A percentile compares a stretch with the other conserved stretches of the same genome.
These are phyloP conservation scores for Sebastiscus tertius DNA, from an alignment of 2,797 vertebrate genomes.

Conservation along the genomic window DNA sequence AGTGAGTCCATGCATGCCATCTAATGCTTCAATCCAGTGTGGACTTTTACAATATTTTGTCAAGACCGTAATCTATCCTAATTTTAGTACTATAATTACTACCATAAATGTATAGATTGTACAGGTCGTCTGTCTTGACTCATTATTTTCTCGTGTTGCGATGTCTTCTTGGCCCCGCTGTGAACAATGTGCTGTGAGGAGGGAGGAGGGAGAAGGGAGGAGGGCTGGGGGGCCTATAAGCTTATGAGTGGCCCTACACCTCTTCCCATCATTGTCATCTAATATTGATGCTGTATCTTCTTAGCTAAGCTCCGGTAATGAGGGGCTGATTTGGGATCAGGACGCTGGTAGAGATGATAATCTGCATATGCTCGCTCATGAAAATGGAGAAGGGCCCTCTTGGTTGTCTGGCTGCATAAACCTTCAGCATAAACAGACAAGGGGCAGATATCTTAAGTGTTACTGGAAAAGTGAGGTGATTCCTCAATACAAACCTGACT, in stretches of 20 bases:
- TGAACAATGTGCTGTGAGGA: slow-evolving; percentile 50
- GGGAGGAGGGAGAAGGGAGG: slow-evolving; percentile 7
- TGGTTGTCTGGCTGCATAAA: slow-evolving; percentile 58
- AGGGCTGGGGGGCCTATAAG: slow-evolving; percentile 45
- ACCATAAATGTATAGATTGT: background rate
- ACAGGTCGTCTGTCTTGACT: slow-evolving; percentile 55
- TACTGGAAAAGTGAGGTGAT: slow-evolving; percentile 38
- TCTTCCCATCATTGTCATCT: slow-evolving; percentile 80
- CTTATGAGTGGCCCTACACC: slow-evolving; percentile 74
- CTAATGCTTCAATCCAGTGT: background rate
- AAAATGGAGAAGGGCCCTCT: slow-evolving; percentile 67
- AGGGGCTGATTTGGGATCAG: slow-evolving; percentile 80
- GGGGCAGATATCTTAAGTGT: slow-evolving; percentile 38
- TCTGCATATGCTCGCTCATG: slow-evolving; percentile 63
- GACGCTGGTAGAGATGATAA: slow-evolving; percentile 69
- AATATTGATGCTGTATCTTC: slow-evolving; percentile 83
- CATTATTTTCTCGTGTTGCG: slow-evolving; percentile 51
- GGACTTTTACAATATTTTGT: background rate
- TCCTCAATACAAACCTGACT: slow-evolving; percentile 3
- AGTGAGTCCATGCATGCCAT: background rate
- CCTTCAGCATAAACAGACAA: slow-evolving; percentile 48
- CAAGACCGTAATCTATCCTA: background rate
- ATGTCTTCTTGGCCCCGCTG: slow-evolving; percentile 47
- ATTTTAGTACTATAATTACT: background rate
- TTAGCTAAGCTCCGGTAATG: slow-evolving; percentile 78